A percentile compares a stretch with the other conserved stretches of the same genome.
These are phyloP conservation scores for Trissoscelio sp. DNA, from an alignment of 2,888 invertebrate genomes.

Conservation along the genomic window DNA sequence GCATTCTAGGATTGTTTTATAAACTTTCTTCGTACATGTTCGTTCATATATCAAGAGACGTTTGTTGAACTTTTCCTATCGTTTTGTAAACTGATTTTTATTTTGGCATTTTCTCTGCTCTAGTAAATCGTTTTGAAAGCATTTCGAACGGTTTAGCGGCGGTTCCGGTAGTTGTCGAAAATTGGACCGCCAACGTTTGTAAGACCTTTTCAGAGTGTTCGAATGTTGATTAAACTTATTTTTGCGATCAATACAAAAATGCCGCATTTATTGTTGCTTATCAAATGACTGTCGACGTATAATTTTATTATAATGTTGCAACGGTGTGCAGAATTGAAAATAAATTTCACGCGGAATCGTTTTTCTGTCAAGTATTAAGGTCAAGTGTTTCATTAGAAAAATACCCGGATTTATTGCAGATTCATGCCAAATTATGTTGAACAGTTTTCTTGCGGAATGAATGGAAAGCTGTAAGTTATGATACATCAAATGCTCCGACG, in stretches of 20 bases:
- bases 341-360: slow-evolving; percentile 13
- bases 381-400: slow-evolving; percentile 45
- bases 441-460: slow-evolving; percentile 31
- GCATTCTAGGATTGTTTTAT: slow-evolving; percentile 46
- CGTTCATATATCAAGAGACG: slow-evolving; percentile 40
- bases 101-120: slow-evolving; percentile 10
- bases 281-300: neutral
- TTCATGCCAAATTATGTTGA: slow-evolving; percentile 60
- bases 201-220: neutral
- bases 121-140: slow-evolving; percentile 24
- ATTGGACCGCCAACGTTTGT: slow-evolving; percentile 18
- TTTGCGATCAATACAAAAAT: slow-evolving; percentile 1
- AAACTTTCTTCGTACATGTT: slow-evolving; percentile 48
- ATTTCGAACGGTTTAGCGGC: slow-evolving; percentile 11
- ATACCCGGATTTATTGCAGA: slow-evolving; percentile 46
- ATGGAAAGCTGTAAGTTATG: slow-evolving; percentile 50
- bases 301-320: slow-evolving; percentile 16
- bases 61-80: slow-evolving; percentile 30
- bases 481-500: slow-evolving; percentile 54
- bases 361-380: slow-evolving; percentile 49
- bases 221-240: neutral
- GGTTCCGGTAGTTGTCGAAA: slow-evolving; percentile 6
- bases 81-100: slow-evolving; percentile 48
- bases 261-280: neutral
- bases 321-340: neutral